Evolutionary conservation across 1,140 invertebrate genomes (phyloP).

Genomic region (Drosophila melanogaster): DNA sequence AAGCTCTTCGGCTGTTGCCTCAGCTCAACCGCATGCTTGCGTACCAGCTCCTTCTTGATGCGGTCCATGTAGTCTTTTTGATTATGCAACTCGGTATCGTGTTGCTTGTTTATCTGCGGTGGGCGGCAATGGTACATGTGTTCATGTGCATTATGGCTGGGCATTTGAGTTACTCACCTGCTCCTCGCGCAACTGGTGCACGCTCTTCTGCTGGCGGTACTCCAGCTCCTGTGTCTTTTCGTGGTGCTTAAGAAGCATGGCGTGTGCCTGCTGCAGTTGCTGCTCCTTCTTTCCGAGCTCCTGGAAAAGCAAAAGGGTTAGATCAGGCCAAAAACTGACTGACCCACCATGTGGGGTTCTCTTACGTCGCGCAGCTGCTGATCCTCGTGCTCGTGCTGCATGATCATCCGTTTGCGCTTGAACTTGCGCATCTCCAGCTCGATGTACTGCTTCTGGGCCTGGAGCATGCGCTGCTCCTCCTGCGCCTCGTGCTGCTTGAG

Average conservation of each 20-base stretch:
- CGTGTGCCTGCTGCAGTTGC: conserved; percentile 97
- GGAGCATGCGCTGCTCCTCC: conserved; percentile 93
- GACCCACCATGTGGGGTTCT: not conserved
- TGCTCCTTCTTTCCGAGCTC: conserved; percentile 97
- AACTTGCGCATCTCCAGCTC: conserved; percentile 97
- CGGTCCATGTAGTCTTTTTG: conserved; percentile 98
- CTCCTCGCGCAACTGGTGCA: conserved; percentile 94
- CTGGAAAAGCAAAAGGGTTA: conserved; percentile 84
- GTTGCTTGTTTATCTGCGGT: conserved; percentile 91
- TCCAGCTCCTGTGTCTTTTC: conserved; percentile 98
- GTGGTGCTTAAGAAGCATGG: conserved; percentile 97
- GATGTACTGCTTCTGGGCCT: conserved; percentile 95
- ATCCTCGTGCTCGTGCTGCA: conserved; percentile 95
- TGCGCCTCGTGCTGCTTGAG: conserved; percentile 95
- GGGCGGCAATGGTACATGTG: too few relatives aligned
- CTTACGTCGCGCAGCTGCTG: conserved; percentile 94
- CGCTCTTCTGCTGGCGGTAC: conserved; percentile 96
- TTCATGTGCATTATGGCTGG: not conserved
- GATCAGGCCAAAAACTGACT: not conserved
- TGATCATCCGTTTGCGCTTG: conserved; percentile 94
- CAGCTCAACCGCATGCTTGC: conserved; percentile 98
- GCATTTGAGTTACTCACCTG: conserved; percentile 86
- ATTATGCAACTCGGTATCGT: conserved; percentile 97
- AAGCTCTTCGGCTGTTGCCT: conserved; percentile 99
- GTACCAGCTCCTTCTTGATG: conserved; percentile 95